phyloP scores from a whole-genome alignment of 2,888 invertebrate species.

The Rhyacophila evoluta region DNA sequence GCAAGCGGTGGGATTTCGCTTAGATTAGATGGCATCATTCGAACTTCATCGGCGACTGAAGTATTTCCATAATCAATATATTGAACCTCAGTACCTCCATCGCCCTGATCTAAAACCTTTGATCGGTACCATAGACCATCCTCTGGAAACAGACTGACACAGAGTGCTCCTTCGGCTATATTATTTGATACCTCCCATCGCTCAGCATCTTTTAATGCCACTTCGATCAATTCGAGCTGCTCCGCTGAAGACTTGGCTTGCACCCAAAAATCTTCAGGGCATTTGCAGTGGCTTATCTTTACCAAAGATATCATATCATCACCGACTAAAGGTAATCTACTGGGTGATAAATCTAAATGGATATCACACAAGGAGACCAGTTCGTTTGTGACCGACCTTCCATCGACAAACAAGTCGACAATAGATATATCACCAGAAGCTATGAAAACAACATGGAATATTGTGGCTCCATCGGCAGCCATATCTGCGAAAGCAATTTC shows the following conservation, averaged over 20 bases:
- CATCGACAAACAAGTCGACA: slow-evolving; percentile 74
- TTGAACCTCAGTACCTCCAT: slow-evolving; percentile 70
- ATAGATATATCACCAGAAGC: slow-evolving; percentile 75
- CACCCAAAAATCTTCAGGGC: slow-evolving; percentile 80
- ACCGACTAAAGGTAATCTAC: slow-evolving; percentile 17
- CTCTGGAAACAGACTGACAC: slow-evolving; percentile 76
- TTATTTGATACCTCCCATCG: slow-evolving; percentile 60
- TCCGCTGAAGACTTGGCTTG: slow-evolving; percentile 72
- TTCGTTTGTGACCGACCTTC: slow-evolving; percentile 74
- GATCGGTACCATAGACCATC: slow-evolving; percentile 78
- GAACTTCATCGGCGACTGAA: slow-evolving; percentile 71
- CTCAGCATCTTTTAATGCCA: slow-evolving; percentile 66
- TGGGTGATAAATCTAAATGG: slow-evolving; percentile 41
- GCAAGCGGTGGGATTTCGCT: slow-evolving; percentile 71
- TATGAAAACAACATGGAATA: slow-evolving; percentile 77
- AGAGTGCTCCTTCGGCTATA: slow-evolving; percentile 71
- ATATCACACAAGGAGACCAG: slow-evolving; percentile 70
- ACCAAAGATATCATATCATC: slow-evolving; percentile 42
- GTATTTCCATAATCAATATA: slow-evolving; percentile 81
- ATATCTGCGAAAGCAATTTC: slow-evolving; percentile 76
- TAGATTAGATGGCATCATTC: slow-evolving; percentile 73
- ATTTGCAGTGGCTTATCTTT: slow-evolving; percentile 76
- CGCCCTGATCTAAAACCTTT: slow-evolving; percentile 71
- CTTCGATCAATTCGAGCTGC: slow-evolving; percentile 73
- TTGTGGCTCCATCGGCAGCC: slow-evolving; percentile 76